A percentile compares a stretch with the other conserved stretches of the same genome.
phyloP scores from a whole-genome alignment of 2,113 vertebrate genomes.

The Lepus europaeus region DNA sequence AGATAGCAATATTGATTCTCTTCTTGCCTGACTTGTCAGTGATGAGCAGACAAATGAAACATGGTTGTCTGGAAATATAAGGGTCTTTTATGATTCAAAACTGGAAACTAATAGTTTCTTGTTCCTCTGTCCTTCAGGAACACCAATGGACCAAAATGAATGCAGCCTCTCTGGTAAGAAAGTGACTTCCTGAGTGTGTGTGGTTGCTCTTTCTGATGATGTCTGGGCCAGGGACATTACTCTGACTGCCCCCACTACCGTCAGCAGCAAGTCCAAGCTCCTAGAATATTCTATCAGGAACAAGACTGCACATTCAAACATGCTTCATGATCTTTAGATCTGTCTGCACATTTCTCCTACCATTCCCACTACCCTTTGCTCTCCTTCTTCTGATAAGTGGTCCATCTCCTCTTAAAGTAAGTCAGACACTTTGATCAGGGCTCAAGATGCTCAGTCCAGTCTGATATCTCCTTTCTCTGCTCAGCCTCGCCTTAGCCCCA shows the following conservation, averaged over 20 bases:
- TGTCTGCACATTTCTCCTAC: background rate
- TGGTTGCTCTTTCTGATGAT: background rate
- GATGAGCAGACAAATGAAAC: background rate
- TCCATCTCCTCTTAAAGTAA: background rate
- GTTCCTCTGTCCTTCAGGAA: background rate
- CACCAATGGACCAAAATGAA: background rate
- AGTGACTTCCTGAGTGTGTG: background rate
- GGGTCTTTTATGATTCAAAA: background rate
- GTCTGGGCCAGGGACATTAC: background rate
- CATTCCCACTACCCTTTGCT: background rate
- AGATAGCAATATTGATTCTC: rapidly evolving
- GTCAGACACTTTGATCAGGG: background rate
- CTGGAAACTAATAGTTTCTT: background rate
- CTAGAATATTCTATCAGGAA: background rate
- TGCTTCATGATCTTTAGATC: background rate
- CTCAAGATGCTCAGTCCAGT: too few relatives aligned
- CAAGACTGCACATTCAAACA: background rate
- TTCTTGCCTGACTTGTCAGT: background rate
- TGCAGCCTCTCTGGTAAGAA: background rate
- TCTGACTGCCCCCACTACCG: background rate
- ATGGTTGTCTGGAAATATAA: background rate
- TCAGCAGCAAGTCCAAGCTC: background rate
- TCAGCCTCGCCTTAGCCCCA: background rate
- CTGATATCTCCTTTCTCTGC: background rate
- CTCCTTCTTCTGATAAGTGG: too few relatives aligned